These are phyloP conservation scores for Phalacrocorax brasilianus DNA, from an alignment of 2,113 vertebrate species.

Conservation along the genomic window DNA sequence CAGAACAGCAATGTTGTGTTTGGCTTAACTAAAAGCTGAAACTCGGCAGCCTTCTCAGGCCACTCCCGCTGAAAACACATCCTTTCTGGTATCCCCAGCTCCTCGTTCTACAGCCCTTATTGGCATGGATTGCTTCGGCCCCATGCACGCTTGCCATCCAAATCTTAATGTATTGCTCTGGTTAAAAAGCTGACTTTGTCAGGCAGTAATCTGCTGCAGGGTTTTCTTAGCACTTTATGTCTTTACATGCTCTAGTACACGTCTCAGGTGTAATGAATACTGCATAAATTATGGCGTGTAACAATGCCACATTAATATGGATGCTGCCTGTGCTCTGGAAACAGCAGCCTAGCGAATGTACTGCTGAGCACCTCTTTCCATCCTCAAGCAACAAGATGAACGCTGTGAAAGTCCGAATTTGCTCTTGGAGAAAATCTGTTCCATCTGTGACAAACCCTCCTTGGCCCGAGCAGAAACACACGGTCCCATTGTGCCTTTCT, in stretches of 20 bases:
- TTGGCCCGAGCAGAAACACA: neutral
- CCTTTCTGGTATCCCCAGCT: neutral
- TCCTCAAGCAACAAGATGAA: neutral
- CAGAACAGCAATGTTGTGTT: neutral
- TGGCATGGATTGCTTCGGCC: neutral
- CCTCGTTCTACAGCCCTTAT: neutral
- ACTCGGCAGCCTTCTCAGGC: neutral
- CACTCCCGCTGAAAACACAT: neutral
- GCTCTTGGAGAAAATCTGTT: neutral
- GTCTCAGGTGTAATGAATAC: slow-evolving; percentile 28
- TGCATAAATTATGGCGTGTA: slow-evolving; percentile 14
- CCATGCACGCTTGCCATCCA: neutral
- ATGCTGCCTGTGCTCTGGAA: neutral
- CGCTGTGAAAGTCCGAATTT: neutral
- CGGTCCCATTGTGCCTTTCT: neutral
- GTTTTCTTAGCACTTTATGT: neutral
- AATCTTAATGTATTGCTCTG: neutral
- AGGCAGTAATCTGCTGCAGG: neutral
- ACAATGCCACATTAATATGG: slow-evolving; percentile 17
- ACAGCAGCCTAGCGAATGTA: neutral
- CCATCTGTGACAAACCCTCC: neutral
- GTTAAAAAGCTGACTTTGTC: neutral
- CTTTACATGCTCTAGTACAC: neutral
- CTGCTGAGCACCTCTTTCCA: neutral
- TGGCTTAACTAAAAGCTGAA: neutral